Evolutionary conservation across 2,888 invertebrate genomes (phyloP), one percentile per base, ranked within the genome.

Genomic region (Pocota personata): DNA sequence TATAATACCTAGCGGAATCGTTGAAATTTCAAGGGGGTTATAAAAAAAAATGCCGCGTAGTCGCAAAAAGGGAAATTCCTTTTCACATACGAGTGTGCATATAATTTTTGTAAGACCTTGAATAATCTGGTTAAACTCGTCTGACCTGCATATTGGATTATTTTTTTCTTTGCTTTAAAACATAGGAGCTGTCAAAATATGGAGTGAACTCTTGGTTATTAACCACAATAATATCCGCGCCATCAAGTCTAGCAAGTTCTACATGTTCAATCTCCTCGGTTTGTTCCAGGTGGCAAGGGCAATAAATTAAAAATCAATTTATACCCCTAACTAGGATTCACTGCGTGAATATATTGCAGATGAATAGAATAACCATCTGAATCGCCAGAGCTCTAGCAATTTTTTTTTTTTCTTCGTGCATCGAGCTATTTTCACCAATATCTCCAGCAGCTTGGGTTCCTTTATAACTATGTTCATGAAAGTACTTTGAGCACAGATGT

Each of bases 71-170:
- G 0, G 7, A 37, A 21, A n/a, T n/a, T 2, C 14, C 1, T 24
- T 10, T 21, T 8, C 2, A 24, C 24, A 24, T 24, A 24, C 4
- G 24, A 7, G 1, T 55, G 14, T 3, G 10, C 16, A 7, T 14
- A 30, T 10, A 14, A 32, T 30, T n/a, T 12, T 10, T 21, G 16
- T 2, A 14, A 27, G 8, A 16, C 27, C 43, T 43, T 30, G 14
- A 60, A n/a, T 12, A 24, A 30, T 46, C 30, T 19, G 32, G 48
- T 48, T 48, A 64, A 32, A 64, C 64, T 64, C 19, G 48, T 32
- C 48, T 48, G 35, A 30, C 46, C 16, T 62, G 46, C 8, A 32
- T 5, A 64, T 16, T 14, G n/a, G 14, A 12, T n/a, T n/a, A n/a
- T 43, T 58, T 7, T 7, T 60, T 40, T 24, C 24, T 21, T 57